Base-by-base conservation (phyloP, 2,797 vertebrate species). In the Acanthopagrus latus region DNA sequence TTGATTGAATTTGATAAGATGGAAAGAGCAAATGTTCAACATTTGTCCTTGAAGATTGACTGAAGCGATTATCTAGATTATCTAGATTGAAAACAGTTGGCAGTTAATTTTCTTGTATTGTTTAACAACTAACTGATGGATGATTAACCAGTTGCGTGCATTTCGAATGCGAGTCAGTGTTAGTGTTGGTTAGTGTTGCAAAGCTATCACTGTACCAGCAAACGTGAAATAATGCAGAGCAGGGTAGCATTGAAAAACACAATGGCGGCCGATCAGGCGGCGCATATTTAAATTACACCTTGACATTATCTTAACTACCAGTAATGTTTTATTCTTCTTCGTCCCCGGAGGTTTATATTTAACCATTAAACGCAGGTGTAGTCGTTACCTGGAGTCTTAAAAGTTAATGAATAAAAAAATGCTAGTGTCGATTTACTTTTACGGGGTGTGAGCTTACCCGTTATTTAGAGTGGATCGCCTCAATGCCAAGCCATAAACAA, bases 371-470 rank as follows among this genome's bases (percentile, higher is more conserved):
- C 66, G 41, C 65, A 75, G 71, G 52, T 80, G 43, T 55, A 51
- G 74, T 80, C 70, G 8, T 85, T 75, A 81, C 52, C 44, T 71
- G 57, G 17, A 69, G 66, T 72, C 81, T 81, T 85, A 84, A 84
- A 88, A 87, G 67, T 85, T 87, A 82, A 85, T 85, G 79, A 85
- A 82, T 78, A 74, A 82, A 87, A 63, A 74, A 63, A 79, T 75
- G 21, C 43, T 11, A 38, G 18, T 21, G 56, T 70, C 55, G 0
- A 65, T 83, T 83, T 75, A 66, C 76, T 78, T 76, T 87, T 80
- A 88, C 78, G 74, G 20, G 38, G 47, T 66, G 56, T 69, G 70
- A 73, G 52, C 50, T 50, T 9, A 41, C 50, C 46, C 65, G 43
- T 86, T 83, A 68, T 86, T 77, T 67, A 71, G 71, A 59, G 70